Conservation (phyloP, 2,888 invertebrate species). For the Cantharis lateralis region DNA sequence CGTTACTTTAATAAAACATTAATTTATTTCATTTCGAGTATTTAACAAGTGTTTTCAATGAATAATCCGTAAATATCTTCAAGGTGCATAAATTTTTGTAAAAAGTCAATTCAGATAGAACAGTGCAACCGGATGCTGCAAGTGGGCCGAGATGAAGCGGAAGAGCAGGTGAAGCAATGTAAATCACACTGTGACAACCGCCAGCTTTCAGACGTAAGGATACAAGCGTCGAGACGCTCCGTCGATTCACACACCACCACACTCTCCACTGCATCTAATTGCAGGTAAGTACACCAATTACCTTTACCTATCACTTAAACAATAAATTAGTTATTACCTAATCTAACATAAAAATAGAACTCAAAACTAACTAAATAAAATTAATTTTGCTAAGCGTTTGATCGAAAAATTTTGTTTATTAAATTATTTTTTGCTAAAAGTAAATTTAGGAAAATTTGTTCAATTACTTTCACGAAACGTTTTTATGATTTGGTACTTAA, state of each 20-base stretch:
- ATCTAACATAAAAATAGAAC: not conserved
- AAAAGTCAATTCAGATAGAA: conserved; percentile 35
- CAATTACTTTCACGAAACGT: not conserved
- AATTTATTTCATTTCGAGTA: not conserved
- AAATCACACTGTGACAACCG: conserved; percentile 44
- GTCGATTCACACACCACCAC: conserved; percentile 14
- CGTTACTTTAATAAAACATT: not conserved
- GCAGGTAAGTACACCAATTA: not conserved
- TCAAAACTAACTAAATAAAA: not conserved
- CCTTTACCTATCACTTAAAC: not conserved
- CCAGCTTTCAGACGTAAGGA: conserved; percentile 25
- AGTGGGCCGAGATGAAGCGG: conserved; percentile 49
- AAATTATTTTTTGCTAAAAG: not conserved
- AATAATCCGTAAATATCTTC: not conserved
- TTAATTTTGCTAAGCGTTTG: not conserved
- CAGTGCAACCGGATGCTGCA: conserved; percentile 35
- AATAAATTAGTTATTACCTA: not conserved
- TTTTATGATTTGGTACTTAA: not conserved
- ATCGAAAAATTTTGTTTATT: not conserved
- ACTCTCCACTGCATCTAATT: conserved; percentile 1
- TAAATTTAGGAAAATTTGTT: not conserved
- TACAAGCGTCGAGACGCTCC: conserved; percentile 24
- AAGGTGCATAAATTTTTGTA: conserved; percentile 21
- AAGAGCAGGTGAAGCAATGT: conserved; percentile 49
- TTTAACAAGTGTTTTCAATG: not conserved